phyloP scores from a whole-genome alignment of 1,140 invertebrate species.

The Aphidius ervi region DNA sequence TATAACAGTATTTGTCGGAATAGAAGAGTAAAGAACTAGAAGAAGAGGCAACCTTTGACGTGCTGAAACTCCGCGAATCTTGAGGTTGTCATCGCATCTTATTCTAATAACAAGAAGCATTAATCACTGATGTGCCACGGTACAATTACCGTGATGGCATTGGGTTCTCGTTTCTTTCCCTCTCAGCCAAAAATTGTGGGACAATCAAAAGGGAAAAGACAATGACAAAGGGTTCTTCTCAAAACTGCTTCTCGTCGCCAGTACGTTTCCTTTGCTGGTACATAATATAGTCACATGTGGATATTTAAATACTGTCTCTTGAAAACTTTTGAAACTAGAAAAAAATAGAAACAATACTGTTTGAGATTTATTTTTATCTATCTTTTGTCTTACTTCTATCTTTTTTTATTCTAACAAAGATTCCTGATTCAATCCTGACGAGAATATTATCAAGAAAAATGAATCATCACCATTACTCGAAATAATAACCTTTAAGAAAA shows the following conservation, averaged over 20 bases:
- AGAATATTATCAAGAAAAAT: too few relatives aligned
- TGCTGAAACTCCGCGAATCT: constrained; percentile 19
- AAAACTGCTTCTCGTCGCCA: constrained; percentile 6
- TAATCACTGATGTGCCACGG: constrained; percentile 36
- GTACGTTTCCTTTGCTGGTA: neutral
- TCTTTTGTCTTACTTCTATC: too few relatives aligned
- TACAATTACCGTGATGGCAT: constrained; percentile 40
- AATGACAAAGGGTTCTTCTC: constrained; percentile 28
- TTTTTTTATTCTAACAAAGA: too few relatives aligned
- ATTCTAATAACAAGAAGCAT: constrained; percentile 41
- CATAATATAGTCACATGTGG: too few relatives aligned
- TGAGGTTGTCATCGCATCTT: constrained; percentile 31
- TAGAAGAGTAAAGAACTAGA: neutral
- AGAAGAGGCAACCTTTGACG: constrained; percentile 24
- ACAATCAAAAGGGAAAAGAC: constrained; percentile 14
- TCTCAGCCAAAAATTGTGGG: constrained; percentile 5
- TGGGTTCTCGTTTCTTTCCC: constrained; percentile 25
- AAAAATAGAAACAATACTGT: too few relatives aligned
- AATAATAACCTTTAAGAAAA: too few relatives aligned
- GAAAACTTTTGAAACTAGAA: too few relatives aligned
- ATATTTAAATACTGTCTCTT: too few relatives aligned
- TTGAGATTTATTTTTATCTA: too few relatives aligned
- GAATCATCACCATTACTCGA: too few relatives aligned
- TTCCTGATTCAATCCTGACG: too few relatives aligned
- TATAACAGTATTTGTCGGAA: neutral